Base-by-base conservation (phyloP, 1,140 invertebrate species). In the Drosophila athabasca region DNA sequence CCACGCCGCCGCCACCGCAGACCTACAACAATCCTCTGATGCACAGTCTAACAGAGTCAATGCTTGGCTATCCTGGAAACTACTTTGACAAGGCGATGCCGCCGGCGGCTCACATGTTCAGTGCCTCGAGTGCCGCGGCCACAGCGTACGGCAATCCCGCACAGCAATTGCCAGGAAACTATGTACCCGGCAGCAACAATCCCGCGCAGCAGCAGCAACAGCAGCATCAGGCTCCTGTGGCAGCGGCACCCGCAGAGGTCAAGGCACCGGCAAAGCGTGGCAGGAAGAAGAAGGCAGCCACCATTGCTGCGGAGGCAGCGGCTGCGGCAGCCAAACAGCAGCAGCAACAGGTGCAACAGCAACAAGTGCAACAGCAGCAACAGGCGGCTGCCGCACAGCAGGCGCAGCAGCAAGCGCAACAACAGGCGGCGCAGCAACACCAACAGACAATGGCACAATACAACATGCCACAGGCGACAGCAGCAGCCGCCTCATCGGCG, bases 81-180 rank as follows among this genome's bases (percentile, higher is more conserved):
- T 92, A 92, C 24, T 92, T 92, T 46, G 88, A 92, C 45, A 92
- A 92, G 57, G 68, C 73, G 8, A 89, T 90, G 77, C 87, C 82
- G 31, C 90, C 91, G 35, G 85, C 90, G 6, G 91, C 91, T 1
- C 91, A 92, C 31, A 92, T 92, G 83, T 90, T 82, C 53, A 90
- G 82, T 22, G 88, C 75, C 0, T 66, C 75, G 0, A 80, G 71
- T 39, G 61, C 76, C 3, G 60, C 74, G 15, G 69, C 87, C 2
- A 51, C 79, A 3, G 77, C 75, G 0, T 91, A 91, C 44, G 80
- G 85, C 0, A 91, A 89, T 76, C 77, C 81, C 0, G 75, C 90
- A 0, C 90, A 91, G 44, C 90, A 91, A 39, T 11, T 89, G 65
- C 88, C 92, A 26, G 84, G 88, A 0, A 90, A 90, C 35, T 77